A percentile compares a stretch with the other conserved stretches of the same genome.
Conservation (phyloP, 1,140 invertebrate species). For the Pogonomyrmex barbatus region DNA sequence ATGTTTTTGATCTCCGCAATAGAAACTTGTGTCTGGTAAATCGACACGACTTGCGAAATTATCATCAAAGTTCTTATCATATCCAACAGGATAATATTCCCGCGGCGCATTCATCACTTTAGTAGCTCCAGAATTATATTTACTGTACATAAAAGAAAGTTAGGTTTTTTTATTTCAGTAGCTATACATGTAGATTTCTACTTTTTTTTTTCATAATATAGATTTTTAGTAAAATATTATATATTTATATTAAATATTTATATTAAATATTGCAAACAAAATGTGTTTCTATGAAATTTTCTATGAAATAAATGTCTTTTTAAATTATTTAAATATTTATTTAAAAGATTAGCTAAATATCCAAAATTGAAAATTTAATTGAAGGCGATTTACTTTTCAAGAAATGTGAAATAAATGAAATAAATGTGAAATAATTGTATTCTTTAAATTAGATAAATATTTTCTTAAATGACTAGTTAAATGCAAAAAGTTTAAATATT, state of each 20-base stretch:
- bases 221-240: background rate
- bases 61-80: slow-evolving; percentile 95
- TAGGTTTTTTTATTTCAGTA: background rate
- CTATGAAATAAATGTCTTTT: background rate
- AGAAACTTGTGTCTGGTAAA: slow-evolving; percentile 94
- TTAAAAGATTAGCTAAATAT: background rate
- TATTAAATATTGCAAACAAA: background rate
- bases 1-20: slow-evolving; percentile 95
- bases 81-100: slow-evolving; percentile 94
- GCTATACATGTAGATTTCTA: too few species aligned
- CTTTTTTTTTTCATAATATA: too few species aligned
- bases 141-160: slow-evolving; percentile 66
- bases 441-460: background rate
- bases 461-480: background rate
- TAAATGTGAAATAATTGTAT: too few species aligned
- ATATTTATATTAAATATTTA: background rate
- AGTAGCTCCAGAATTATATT: slow-evolving; percentile 83
- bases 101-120: slow-evolving; percentile 96
- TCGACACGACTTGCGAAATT: slow-evolving; percentile 94
- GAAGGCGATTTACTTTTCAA: slow-evolving; percentile 73
- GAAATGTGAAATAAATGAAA: too few species aligned
- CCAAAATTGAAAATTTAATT: background rate
- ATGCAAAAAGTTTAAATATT: background rate
- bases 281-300: background rate
- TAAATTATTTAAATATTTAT: background rate